Evolutionary conservation across 2,113 vertebrate species (phyloP), one percentile per base, ranked within the genome.

Genomic region (Furnarius figulus): DNA sequence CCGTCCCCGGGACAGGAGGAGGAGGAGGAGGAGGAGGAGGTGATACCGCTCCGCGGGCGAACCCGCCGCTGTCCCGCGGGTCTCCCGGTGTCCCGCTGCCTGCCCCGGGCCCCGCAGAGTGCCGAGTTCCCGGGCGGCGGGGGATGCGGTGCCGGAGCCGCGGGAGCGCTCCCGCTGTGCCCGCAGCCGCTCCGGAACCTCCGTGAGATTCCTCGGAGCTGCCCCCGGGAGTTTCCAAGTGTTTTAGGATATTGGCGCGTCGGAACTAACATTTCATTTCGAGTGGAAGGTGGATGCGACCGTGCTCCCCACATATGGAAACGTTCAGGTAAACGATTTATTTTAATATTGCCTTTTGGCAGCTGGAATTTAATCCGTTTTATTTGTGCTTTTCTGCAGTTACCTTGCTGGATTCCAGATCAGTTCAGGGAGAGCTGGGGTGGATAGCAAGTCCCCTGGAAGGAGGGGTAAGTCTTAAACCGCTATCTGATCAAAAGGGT

Each of bases 361-460:
- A 90, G 97, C 93, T 95, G 95, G 89, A 95, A 97, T 97, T 97
- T 96, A 96, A 97, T 96, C 71, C 95, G 18, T 98, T 96, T 97
- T 79, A 68, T 95, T 96, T 97, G 97, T 97, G 93, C 59, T 13
- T 91, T 94, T 96, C 97, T 97, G 95, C 98, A 99, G 99, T 99
- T 98, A 99, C 99, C 92, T 98, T 99, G 96, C 95, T 99, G 99
- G 99, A 99, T 98, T 99, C 99, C 98, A 99, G 99, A 98, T 98
- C 99, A 9, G 99, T 99, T 63, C 99, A 99, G 97, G 99, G 99
- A 93, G 99, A 99, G 65, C 98, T 99, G 96, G 99, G 99, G 95
- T 99, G 99, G 99, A 99, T 99, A 97, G 99, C 99, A 17, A 99
- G 98, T 90, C 99, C 99, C 37, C 97, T 99, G 93, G 99, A 99